Base-by-base conservation (phyloP, 2,888 invertebrate species). In the Physocephala rufipes region DNA sequence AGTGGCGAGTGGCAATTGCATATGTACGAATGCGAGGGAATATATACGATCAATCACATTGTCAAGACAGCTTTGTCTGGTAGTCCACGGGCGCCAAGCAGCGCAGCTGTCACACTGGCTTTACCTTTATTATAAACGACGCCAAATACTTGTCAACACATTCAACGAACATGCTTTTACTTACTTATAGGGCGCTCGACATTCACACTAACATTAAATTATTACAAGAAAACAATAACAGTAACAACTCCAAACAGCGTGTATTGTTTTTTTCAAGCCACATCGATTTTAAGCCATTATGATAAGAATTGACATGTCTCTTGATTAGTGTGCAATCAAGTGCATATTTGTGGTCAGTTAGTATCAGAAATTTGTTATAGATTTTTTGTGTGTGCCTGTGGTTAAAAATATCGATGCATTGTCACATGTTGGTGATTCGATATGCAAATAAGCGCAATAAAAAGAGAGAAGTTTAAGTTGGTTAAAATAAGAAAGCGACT, bases 201-300 rank as follows among this genome's bases (percentile, higher is more conserved):
- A 36, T 36, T 36, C 9, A 9, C 49, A n/a, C 49, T 19, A 19
- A 49, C 21, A 24, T 53, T 2, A 9, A 2, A 53, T 21, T 15
- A 21, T 53, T 21, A 21, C 53, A 26, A 24, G 68, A 64, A 67
- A 62, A 66, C 61, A 15, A 63, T 19, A 47, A 49, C 26, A n/a
- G n/a, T n/a, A n/a, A n/a, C n/a, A n/a, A n/a, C n/a, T n/a, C n/a
- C n/a, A 36, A 36, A 36, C 36, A 36, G 9, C 36, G 36, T 36
- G 36, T 9, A 36, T 4, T 9, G 36, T 19, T 16, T n/a, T n/a
- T 15, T 69, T 51, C 28, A 53, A 58, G 30, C 26, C 49, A 45
- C 43, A 24, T 51, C 47, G 63, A 47, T 51, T 58, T 43, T 45
- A 53, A 43, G 71, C 72, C 68, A 67, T 74, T 71, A 74, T 65